phyloP scores from a whole-genome alignment of 2,888 invertebrate genomes.

The Athalia circularis region DNA sequence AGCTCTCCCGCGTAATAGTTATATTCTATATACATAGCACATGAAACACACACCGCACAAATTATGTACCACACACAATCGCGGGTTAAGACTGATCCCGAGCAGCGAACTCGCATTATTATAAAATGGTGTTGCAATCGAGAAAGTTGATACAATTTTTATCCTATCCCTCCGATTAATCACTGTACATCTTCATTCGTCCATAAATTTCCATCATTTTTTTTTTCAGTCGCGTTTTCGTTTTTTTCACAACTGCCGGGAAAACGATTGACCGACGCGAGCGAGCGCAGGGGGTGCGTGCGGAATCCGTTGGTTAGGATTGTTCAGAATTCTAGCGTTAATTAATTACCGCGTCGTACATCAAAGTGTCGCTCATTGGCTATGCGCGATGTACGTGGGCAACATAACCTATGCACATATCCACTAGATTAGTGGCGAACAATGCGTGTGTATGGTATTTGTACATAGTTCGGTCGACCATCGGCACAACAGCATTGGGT shows the following conservation, averaged over 20 bases:
- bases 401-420: conserved; percentile 29
- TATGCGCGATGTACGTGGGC: background rate
- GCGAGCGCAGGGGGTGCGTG: background rate
- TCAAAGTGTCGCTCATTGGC: conserved; percentile 30
- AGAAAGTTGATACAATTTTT: conserved; percentile 14
- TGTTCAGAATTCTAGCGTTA: conserved; percentile 33
- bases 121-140: conserved; percentile 18
- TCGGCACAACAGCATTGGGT: conserved; percentile 41
- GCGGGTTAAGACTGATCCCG: background rate
- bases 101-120: no score
- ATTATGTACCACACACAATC: no score
- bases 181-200: background rate
- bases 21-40: no score
- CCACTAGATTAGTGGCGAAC: conserved; percentile 36
- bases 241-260: background rate
- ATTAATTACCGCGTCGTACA: conserved; percentile 43
- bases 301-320: background rate
- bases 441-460: conserved; percentile 17
- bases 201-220: background rate
- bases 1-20: conserved; percentile 39
- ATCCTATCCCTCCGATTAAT: no score
- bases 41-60: no score
- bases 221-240: background rate
- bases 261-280: no score
- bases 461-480: conserved; percentile 38